Conservation (phyloP, 2,113 vertebrate genomes). For the Crypturellus undulatus region DNA sequence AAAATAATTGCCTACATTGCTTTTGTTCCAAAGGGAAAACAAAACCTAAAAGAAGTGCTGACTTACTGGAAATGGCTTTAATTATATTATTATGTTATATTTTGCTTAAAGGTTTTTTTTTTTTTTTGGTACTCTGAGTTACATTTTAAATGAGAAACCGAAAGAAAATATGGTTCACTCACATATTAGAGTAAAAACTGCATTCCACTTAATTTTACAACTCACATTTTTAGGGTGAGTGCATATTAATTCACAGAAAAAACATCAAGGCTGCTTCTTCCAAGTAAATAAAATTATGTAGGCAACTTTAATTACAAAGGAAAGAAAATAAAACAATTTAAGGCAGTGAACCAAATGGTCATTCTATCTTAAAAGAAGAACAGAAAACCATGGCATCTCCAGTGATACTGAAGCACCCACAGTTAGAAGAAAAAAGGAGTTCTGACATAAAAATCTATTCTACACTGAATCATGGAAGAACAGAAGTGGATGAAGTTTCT, state of each 20-base stretch:
- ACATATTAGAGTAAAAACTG: neutral
- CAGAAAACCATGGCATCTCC: neutral
- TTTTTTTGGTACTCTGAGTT: conserved; percentile 49
- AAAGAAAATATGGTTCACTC: neutral
- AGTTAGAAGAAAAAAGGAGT: neutral
- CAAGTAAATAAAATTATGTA: neutral
- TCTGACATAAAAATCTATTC: neutral
- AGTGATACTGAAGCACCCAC: neutral
- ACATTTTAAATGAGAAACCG: conserved; percentile 44
- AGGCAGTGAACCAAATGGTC: neutral
- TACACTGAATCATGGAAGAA: neutral
- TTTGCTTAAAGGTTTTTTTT: conserved; percentile 52
- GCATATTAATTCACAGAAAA: conserved; percentile 15
- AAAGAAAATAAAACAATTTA: neutral
- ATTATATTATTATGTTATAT: conserved; percentile 76
- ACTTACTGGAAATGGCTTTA: conserved; percentile 75
- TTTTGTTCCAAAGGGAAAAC: conserved; percentile 75
- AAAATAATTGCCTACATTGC: conserved; percentile 79
- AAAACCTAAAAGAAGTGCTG: conserved; percentile 75
- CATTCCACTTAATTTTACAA: conserved; percentile 42
- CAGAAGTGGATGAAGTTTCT: conserved; percentile 14
- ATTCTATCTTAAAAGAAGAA: neutral
- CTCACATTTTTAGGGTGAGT: neutral
- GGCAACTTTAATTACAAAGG: neutral
- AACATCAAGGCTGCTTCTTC: neutral